Base-by-base conservation (phyloP, 2,113 vertebrate genomes). In the Montifringilla adamsi region DNA sequence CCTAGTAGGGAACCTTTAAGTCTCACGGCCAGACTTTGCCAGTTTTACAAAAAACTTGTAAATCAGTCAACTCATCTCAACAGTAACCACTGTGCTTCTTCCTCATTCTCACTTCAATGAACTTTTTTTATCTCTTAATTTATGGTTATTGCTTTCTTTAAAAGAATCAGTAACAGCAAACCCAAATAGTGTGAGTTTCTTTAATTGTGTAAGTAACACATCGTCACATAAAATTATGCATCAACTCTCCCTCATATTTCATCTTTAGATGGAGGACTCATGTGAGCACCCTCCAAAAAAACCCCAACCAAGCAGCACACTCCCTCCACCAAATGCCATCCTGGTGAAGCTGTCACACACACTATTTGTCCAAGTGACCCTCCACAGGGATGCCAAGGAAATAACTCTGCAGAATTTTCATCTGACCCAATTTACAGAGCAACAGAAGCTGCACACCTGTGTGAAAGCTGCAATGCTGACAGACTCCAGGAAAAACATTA, bases 391-490 rank as follows among this genome's bases (percentile, higher is more conserved):
- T 59, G 39, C 33, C 74, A 49, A 79, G 46, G 56, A 78, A 94
- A 60, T 28, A 70, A 58, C 41, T 0, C 41, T 0, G 0, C 30
- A 59, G 50, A 52, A 30, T 59, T 93, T 77, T 37, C 63, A 56
- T 26, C 81, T 68, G 30, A 33, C 31, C 66, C 1, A 0, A 53
- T 21, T 23, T 2, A 56, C 31, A 52, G 35, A 75, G 58, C 0
- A 4, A 58, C 41, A 66, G 74, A 53, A 66, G 47, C 70, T 33
- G 33, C 66, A 33, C 63, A 31, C 26, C 23, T 44, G 13, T 74
- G 44, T 46, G 74, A 79, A 39, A 90, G 49, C 41, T 39, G 39
- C 44, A n/a, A 50, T 10, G 46, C 78, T 62, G 37, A 23, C 15
- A 43, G 41, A 15, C 37, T 87, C 66, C 39, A 55, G n/a, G 46